Conservation (phyloP, 2,888 invertebrate species). For the Blera fallax region DNA sequence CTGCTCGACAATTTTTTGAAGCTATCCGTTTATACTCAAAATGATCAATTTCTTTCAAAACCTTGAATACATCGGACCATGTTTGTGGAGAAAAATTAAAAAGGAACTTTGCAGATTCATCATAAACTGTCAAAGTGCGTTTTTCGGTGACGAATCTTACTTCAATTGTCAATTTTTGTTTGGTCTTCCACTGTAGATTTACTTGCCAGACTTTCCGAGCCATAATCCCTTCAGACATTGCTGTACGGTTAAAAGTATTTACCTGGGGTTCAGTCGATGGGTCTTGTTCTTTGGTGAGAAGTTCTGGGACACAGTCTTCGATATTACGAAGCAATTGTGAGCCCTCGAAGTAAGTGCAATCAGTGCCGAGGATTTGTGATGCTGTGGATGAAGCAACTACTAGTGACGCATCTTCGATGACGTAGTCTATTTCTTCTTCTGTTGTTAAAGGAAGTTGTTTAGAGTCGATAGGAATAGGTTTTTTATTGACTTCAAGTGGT, state of each 20-base stretch:
- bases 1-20: neutral
- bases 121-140: constrained; percentile 11
- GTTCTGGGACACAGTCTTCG: neutral
- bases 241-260: constrained; percentile 28
- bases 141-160: constrained; percentile 3
- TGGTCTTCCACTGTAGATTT: constrained; percentile 45
- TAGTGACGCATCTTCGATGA: constrained; percentile 28
- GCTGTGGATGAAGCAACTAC: constrained; percentile 17
- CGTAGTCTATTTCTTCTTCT: constrained; percentile 22
- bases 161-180: constrained; percentile 24
- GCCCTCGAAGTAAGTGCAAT: constrained; percentile 58
- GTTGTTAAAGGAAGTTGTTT: neutral
- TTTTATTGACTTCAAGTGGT: constrained; percentile 1
- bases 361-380: constrained; percentile 63
- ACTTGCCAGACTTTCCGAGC: constrained; percentile 68
- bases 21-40: constrained; percentile 40
- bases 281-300: neutral
- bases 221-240: constrained; percentile 65
- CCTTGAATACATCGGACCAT: constrained; percentile 40
- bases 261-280: constrained; percentile 23
- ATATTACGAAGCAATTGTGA: constrained; percentile 54
- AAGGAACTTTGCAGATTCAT: constrained; percentile 39
- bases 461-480: neutral
- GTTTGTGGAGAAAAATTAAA: constrained; percentile 35
- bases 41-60: constrained; percentile 53